These are phyloP conservation scores for Notechis scutatus DNA, from an alignment of 2,113 vertebrate genomes.

Conservation along the genomic window DNA sequence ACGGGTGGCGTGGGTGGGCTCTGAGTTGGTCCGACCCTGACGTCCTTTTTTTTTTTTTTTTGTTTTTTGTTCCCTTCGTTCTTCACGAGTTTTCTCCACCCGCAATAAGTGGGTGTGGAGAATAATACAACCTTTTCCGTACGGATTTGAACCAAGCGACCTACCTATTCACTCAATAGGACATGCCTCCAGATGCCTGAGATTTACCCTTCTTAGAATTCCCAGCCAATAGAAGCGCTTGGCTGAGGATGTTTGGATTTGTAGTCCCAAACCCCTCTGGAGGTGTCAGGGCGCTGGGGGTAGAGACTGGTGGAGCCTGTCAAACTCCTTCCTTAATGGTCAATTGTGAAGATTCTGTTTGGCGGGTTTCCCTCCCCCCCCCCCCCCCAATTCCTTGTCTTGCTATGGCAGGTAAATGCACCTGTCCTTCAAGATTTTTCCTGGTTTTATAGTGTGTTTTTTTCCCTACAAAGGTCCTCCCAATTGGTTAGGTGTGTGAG, in stretches of 20 bases:
- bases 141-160: not conserved
- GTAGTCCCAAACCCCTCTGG: not conserved
- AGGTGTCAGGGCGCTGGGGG: not conserved
- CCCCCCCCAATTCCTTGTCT: too few species aligned
- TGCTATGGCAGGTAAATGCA: not conserved
- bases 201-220: not conserved
- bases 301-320: not conserved
- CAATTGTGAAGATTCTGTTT: not conserved
- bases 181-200: not conserved
- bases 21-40: not conserved
- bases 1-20: not conserved
- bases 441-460: not conserved
- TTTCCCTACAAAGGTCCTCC: not conserved
- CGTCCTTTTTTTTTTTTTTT: too few species aligned
- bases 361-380: accelerated
- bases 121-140: not conserved
- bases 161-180: not conserved
- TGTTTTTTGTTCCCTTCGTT: not conserved
- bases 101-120: not conserved
- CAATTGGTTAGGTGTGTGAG: not conserved
- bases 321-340: too few species aligned
- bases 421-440: not conserved
- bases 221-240: not conserved
- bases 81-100: too few species aligned
- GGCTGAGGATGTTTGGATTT: not conserved